Conservation (phyloP, 2,888 invertebrate genomes). For the Platypus cylindrus region DNA sequence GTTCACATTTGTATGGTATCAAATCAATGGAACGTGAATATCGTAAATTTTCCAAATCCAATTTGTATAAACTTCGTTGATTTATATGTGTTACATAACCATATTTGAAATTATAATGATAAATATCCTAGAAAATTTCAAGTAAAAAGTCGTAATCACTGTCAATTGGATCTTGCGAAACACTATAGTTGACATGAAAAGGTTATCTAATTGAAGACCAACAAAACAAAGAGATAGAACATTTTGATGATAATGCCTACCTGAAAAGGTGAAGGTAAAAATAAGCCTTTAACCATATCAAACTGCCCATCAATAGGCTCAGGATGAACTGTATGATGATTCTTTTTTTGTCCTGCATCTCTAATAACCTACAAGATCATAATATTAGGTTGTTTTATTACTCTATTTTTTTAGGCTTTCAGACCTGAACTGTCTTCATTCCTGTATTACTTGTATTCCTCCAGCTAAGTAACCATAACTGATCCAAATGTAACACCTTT, state of each 20-base stretch:
- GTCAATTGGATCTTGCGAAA: no score
- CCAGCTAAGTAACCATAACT: constrained; percentile 65
- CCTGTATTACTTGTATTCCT: constrained; percentile 44
- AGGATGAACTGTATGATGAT: constrained; percentile 59
- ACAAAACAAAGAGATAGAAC: no score
- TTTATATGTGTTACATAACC: constrained; percentile 63
- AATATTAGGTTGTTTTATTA: neutral
- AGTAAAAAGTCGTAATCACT: no score
- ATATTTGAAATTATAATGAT: constrained; percentile 48
- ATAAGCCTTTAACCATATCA: constrained; percentile 53
- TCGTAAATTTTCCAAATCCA: constrained; percentile 57
- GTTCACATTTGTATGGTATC: constrained; percentile 59
- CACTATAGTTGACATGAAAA: no score
- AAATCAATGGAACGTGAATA: constrained; percentile 60
- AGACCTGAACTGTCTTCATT: constrained; percentile 49
- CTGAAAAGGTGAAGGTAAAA: constrained; percentile 45
- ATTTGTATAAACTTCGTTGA: constrained; percentile 58
- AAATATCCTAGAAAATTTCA: constrained; percentile 35
- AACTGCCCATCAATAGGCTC: constrained; percentile 66
- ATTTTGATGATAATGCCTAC: constrained; percentile 24
- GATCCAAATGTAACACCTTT: constrained; percentile 58
- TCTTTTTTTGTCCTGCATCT: constrained; percentile 56
- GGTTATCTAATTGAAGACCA: no score
- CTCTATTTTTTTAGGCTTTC: neutral
- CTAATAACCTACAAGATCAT: constrained; percentile 43